Conservation (phyloP, 35 echinoderm and acorn worm species). For the Ophioderma brevispina region DNA sequence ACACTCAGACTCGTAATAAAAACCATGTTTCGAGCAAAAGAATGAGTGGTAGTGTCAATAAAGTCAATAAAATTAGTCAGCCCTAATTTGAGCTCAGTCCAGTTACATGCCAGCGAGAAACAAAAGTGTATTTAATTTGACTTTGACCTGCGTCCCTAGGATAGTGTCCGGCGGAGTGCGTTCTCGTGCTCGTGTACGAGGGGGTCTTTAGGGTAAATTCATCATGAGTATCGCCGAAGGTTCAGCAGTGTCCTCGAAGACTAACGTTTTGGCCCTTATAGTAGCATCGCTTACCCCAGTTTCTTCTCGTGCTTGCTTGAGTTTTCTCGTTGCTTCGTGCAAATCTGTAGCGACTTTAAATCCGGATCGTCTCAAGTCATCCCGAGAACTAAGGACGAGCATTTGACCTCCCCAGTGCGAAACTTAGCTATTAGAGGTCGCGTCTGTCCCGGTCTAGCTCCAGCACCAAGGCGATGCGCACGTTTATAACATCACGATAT, state of each 20-base stretch:
- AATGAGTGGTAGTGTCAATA: not conserved
- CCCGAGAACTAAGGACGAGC: not conserved
- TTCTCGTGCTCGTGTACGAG: not conserved
- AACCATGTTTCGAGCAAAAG: not conserved
- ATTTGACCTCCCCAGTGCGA: not conserved
- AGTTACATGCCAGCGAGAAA: not conserved
- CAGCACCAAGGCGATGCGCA: not conserved
- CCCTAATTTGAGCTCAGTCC: not conserved
- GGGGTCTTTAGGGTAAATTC: not conserved
- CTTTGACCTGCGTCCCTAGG: not conserved
- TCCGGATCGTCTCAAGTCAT: not conserved
- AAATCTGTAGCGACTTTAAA: not conserved
- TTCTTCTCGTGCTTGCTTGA: not conserved
- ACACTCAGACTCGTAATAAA: not conserved
- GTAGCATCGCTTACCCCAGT: not conserved
- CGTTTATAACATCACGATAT: not conserved
- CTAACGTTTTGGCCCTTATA: not conserved
- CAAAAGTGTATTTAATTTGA: not conserved
- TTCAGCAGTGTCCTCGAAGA: not conserved
- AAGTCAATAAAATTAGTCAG: not conserved
- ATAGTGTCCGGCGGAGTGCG: not conserved
- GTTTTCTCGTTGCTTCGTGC: not conserved
- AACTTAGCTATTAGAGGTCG: not conserved
- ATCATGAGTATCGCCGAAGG: not conserved
- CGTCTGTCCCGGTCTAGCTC: not conserved